A percentile compares a stretch with the other conserved stretches of the same genome.
phyloP scores from a whole-genome alignment of 2,113 vertebrate species.

The Muntiacus reevesi region DNA sequence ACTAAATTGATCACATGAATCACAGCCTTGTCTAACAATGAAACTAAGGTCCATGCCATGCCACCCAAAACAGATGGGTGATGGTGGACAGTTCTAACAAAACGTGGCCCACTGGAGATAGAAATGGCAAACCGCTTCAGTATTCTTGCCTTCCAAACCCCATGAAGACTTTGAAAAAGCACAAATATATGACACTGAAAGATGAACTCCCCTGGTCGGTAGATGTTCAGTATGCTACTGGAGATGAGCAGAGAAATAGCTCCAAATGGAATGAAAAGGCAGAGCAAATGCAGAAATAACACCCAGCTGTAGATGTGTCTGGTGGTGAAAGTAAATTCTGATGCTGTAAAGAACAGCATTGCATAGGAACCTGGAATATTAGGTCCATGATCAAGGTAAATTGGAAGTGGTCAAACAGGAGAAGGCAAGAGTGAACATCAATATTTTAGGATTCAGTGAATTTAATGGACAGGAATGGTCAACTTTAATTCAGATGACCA shows the following conservation, averaged over 20 bases:
- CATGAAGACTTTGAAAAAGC: neutral
- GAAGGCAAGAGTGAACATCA: neutral
- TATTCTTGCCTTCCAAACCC: neutral
- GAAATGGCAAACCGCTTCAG: neutral
- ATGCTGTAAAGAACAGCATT: neutral
- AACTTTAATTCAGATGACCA: neutral
- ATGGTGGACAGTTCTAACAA: neutral
- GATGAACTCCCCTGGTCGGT: neutral
- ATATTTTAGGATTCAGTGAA: neutral
- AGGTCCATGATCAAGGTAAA: neutral
- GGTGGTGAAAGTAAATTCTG: neutral
- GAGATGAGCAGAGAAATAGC: neutral
- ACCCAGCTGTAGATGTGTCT: neutral
- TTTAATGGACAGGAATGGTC: neutral
- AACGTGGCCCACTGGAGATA: accelerated
- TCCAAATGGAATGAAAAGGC: neutral
- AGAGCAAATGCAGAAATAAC: neutral
- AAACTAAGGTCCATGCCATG: neutral
- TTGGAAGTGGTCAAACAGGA: neutral
- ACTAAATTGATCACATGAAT: neutral
- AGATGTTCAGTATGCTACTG: neutral
- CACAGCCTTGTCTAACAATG: neutral
- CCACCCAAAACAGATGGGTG: neutral
- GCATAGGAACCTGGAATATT: neutral
- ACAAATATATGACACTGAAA: neutral